A percentile compares a stretch with the other conserved stretches of the same genome.
These are phyloP conservation scores for Balaenoptera acutorostrata DNA, from an alignment of 2,113 vertebrate genomes.

Conservation along the genomic window DNA sequence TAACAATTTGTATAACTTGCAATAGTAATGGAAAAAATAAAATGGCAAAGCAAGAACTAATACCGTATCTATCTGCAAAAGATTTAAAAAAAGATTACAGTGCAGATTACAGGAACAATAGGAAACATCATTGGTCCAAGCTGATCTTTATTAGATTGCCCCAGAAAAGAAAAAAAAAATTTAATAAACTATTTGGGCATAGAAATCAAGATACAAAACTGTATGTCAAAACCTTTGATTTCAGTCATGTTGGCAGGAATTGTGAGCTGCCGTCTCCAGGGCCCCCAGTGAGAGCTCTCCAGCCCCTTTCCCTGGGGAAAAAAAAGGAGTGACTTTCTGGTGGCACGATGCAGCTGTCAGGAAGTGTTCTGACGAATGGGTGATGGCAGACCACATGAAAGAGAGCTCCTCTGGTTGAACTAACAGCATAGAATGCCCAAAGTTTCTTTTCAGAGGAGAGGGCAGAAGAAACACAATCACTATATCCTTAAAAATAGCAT, in stretches of 20 bases:
- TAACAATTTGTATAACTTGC: background rate
- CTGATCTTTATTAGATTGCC: background rate
- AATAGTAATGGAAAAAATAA: background rate
- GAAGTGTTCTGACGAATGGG: background rate
- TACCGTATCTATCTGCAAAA: background rate
- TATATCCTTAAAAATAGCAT: background rate
- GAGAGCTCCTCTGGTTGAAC: background rate
- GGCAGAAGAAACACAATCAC: background rate
- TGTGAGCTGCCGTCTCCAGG: background rate
- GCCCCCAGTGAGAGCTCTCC: background rate
- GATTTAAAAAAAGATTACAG: background rate
- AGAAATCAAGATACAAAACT: background rate
- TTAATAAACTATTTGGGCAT: background rate
- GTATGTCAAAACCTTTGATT: background rate
- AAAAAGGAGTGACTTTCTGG: background rate
- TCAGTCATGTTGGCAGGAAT: background rate
- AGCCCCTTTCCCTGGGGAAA: background rate
- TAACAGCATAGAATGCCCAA: background rate
- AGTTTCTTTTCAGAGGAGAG: background rate
- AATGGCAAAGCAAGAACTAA: background rate
- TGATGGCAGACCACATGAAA: background rate
- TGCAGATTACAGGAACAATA: background rate
- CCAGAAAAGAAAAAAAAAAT: background rate
- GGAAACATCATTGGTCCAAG: background rate
- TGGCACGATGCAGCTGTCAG: background rate